Base-by-base conservation (phyloP, 2,888 invertebrate species). In the Cylindroiulus punctatus region DNA sequence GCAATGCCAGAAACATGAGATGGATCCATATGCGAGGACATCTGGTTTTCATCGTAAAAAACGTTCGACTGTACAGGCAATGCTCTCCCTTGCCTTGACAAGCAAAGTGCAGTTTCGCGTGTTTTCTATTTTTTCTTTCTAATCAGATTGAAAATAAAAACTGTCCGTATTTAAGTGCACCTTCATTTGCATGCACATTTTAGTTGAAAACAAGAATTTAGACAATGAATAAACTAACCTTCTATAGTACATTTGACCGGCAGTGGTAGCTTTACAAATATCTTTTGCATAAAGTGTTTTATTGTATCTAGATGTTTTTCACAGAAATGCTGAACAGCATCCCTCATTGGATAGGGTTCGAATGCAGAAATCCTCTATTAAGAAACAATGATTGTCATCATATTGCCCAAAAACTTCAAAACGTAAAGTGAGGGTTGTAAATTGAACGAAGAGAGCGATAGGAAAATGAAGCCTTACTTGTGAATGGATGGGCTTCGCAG, bases 161-260 rank as follows among this genome's bases (percentile, higher is more conserved):
- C 12, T 44, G 10, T 26, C 26, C 0, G 7, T 57, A 30, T 22
- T 76, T 30, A 14, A 30, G 12, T 81, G 5, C 12, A 81, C 8
- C 12, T 7, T 81, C 44, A 81, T 8, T 26, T 10, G 81, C 14
- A 7, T 47, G 8, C 40, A 26, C 26, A 19, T 36, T 40, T n/a
- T 76, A 10, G 57, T 44, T 81, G 4, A 32, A 87, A 89, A 87
- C 88, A 86, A 87, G 22, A n/a, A 40, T 44, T 65, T 87, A 22
- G 30, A 0, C 22, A 81, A 82, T 76, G 4, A 52, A 52, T 7
- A 19, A 81, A 22, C 32, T 30, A 65, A 95, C 97, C 96, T 93
- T 98, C 97, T 88, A 98, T 97, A 76, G 96, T 97, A 90, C 97
- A 98, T 90, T 97, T 96, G 5, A 96, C 96, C 0, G 98, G 98